phyloP scores from a whole-genome alignment of 1,140 invertebrate genomes.

The Aplysia californica region DNA sequence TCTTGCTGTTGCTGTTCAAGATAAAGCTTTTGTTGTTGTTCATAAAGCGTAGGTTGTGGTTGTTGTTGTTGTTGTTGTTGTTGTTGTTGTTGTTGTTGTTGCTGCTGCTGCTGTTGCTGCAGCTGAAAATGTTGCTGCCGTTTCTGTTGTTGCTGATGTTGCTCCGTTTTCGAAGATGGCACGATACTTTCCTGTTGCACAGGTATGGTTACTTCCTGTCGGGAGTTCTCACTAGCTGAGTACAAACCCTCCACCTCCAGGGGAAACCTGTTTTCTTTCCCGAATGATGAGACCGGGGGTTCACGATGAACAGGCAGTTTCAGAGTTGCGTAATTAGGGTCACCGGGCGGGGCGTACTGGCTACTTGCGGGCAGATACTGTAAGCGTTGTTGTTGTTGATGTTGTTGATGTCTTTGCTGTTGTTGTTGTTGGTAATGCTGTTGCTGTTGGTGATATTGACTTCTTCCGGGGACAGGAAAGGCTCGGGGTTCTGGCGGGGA shows the following conservation, averaged over 20 bases:
- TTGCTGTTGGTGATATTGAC: background rate
- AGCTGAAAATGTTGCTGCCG: too few relatives aligned
- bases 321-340: background rate
- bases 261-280: constrained; percentile 23
- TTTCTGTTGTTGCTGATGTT: too few relatives aligned
- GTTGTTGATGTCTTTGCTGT: background rate
- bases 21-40: too few relatives aligned
- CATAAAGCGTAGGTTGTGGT: too few relatives aligned
- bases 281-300: background rate
- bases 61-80: too few relatives aligned
- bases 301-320: background rate
- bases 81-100: too few relatives aligned
- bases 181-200: too few relatives aligned
- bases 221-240: too few relatives aligned
- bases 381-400: background rate
- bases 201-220: too few relatives aligned
- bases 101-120: too few relatives aligned
- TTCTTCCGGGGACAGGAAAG: background rate
- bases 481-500: background rate
- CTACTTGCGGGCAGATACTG: background rate
- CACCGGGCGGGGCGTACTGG: constrained; percentile 1
- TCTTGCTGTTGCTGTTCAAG: too few relatives aligned
- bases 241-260: constrained; percentile 13
- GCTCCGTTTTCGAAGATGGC: too few relatives aligned
- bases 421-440: background rate